phyloP scores from a whole-genome alignment of 2,888 invertebrate species.

The Drosophila tripunctata region DNA sequence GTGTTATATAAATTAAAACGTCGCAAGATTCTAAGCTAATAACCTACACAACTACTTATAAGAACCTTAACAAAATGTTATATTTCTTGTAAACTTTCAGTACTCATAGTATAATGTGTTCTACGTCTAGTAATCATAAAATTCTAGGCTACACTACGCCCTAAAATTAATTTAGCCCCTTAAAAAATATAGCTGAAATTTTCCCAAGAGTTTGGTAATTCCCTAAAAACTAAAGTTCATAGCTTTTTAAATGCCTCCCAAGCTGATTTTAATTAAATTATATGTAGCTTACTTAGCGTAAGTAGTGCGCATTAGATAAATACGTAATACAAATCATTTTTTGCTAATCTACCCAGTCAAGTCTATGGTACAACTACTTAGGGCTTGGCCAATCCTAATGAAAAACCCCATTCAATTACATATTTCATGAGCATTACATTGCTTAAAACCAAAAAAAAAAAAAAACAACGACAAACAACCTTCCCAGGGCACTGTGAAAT shows the following conservation, averaged over 20 bases:
- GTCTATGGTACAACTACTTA: conserved; percentile 17
- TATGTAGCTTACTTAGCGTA: background rate
- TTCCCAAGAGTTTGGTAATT: background rate
- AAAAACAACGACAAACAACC: conserved; percentile 33
- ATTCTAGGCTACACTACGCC: too few relatives aligned
- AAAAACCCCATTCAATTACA: conserved; percentile 52
- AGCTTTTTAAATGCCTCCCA: too few relatives aligned
- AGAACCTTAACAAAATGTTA: too few relatives aligned
- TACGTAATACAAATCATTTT: conserved; percentile 14
- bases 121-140: too few relatives aligned
- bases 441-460: conserved; percentile 22
- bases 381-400: conserved; percentile 37
- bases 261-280: too few relatives aligned
- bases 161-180: too few relatives aligned
- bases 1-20: too few relatives aligned
- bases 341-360: conserved; percentile 29
- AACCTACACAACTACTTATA: too few relatives aligned
- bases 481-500: conserved; percentile 74
- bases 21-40: too few relatives aligned
- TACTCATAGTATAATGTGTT: too few relatives aligned
- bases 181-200: background rate
- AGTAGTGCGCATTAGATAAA: conserved; percentile 18
- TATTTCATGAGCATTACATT: conserved; percentile 47
- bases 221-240: too few relatives aligned
- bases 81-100: too few relatives aligned